Evolutionary conservation across 92 coral and sea anemone species (phyloP), one percentile per base, ranked within the genome.

Genomic region (Umimayanthus kanabou): DNA sequence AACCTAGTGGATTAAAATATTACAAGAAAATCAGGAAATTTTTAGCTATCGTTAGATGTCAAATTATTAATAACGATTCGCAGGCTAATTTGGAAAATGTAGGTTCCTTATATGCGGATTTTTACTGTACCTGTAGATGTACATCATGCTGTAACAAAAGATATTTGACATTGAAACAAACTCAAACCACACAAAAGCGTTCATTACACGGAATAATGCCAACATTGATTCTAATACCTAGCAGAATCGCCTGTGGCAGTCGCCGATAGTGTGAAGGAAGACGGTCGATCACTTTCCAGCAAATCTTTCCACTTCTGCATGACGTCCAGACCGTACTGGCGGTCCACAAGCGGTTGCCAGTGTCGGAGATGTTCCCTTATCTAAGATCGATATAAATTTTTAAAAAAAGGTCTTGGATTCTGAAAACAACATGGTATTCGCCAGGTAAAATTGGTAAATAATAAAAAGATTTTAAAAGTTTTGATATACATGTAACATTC

Each of bases 271-370:
- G 93, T 94, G 73, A 94, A 92, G 0, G 95, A 73, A 18, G 90
- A 78, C 22, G 97, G 93, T 85, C 93, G 92, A 86, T 95, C 95
- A 89, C 93, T 92, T 88, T 97, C 95, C 2, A 97, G 95, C 67
- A 97, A 92, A 67, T 91, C 90, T 57, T 93, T 93, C 99, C 99
- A 97, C 58, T 89, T 89, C 25, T 92, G 88, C 88, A 95, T 88
- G 37, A 95, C 94, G 37, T 97, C 97, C 80, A 97, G 69, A 13
- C 98, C 99, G 91, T 92, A 93, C 25, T 85, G 76, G 9, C 93
- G 96, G 74, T 93, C 88, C 42, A 84, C 89, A 73, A 97, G 93
- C 1, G 99, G 99, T 22, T 93, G 90, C 99, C 99, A 97, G 15
- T 93, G 93, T 26, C 91, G 84, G 69, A 95, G 87, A 79, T 91